Conservation (phyloP, 2,113 vertebrate genomes). For the Oophaga pumilio region DNA sequence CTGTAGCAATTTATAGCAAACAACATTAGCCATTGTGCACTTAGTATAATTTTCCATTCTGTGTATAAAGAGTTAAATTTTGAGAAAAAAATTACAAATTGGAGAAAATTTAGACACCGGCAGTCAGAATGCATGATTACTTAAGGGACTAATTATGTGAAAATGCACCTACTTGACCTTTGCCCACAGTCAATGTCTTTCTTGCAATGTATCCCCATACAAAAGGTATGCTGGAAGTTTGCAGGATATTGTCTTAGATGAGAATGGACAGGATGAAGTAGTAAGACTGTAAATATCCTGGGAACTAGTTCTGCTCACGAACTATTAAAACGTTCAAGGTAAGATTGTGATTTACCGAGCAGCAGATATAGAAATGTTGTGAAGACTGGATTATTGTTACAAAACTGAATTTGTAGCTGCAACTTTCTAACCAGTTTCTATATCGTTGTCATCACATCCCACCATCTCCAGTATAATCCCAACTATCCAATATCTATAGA, state of each 20-base stretch:
- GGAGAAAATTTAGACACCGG: neutral
- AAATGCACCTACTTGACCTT: neutral
- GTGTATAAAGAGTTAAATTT: too few relatives aligned
- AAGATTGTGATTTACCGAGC: neutral
- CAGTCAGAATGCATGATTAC: neutral
- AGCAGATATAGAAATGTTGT: neutral
- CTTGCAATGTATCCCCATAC: neutral
- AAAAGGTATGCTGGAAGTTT: neutral
- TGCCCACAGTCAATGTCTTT: neutral
- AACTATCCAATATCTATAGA: too few relatives aligned
- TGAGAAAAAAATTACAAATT: conserved; percentile 1
- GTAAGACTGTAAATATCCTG: neutral
- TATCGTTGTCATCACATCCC: too few relatives aligned
- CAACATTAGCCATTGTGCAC: too few relatives aligned
- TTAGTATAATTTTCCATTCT: too few relatives aligned
- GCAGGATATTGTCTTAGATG: neutral
- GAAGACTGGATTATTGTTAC: neutral
- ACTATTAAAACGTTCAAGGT: neutral
- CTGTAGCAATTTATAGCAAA: too few relatives aligned
- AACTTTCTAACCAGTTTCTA: too few relatives aligned
- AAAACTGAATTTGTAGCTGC: neutral
- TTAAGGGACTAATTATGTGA: conserved; percentile 3
- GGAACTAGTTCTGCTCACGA: neutral
- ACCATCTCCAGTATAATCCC: too few relatives aligned
- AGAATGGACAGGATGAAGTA: neutral